Base-by-base conservation (phyloP, 2,797 vertebrate genomes). In the Xiphorhynchus erythropygius region DNA sequence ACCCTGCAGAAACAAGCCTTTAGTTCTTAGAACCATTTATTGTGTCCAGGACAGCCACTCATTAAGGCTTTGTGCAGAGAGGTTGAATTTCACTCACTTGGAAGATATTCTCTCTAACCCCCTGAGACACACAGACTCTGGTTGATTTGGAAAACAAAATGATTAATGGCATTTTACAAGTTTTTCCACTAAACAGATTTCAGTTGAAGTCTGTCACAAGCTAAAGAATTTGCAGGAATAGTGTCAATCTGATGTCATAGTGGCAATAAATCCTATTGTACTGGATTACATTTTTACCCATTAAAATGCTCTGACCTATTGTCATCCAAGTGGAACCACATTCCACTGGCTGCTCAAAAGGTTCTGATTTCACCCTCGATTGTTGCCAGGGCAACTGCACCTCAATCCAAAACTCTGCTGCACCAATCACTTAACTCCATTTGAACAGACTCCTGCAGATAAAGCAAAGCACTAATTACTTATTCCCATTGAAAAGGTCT, bases 241-340 rank as follows among this genome's bases (percentile, higher is more conserved):
- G 84, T 84, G 93, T 95, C 81, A n/a, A 42, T 79, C 74, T 75
- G 79, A 88, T 94, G 88, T 84, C 94, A 89, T 3, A 49, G 89
- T 4, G 41, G 95, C 88, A 83, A 91, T 97, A 96, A 96, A 97
- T 97, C 92, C 88, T 11, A 46, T 92, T 85, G 84, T 85, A 9
- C 93, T 73, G 94, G 94, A 76, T 86, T 76, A 53, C 65, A 14
- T 89, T 87, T 89, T 60, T 93, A 12, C 57, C 82, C 90, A 28
- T 91, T 84, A 94, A 95, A 96, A 68, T 76, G 82, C 94, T 90
- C 77, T 77, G 90, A 89, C 87, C 88, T 47, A 47, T 87, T 93
- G 93, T 71, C 94, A 94, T 87, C 95, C 94, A 27, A 81, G 97
- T 92, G 94, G 90, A 96, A 92, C 93, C 92, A 46, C 96, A 97